Percentiles rank a stretch among this genome's conserved stretches.
Conservation (phyloP, 2,888 invertebrate genomes). For the Agrotis ipsilon region DNA sequence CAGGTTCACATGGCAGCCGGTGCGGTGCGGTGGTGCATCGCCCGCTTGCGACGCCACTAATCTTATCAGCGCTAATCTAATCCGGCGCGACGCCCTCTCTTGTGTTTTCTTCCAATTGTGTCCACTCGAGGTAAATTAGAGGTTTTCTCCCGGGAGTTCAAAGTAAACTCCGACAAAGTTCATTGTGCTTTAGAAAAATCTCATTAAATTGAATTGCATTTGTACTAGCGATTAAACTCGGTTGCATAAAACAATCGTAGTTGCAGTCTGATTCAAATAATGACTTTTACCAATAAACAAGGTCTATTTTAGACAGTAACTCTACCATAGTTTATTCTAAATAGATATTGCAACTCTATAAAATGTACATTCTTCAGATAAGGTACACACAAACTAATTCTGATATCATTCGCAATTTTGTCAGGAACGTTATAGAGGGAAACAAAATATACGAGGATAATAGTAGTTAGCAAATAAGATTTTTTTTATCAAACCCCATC, state of each 20-base stretch:
- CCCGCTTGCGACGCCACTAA: slow-evolving; percentile 81
- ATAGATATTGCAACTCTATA: slow-evolving; percentile 6
- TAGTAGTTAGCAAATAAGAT: slow-evolving; percentile 44
- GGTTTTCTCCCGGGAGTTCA: slow-evolving; percentile 84
- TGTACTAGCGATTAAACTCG: slow-evolving; percentile 52
- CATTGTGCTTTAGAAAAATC: slow-evolving; percentile 76
- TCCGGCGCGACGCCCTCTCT: slow-evolving; percentile 87
- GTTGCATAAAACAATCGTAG: slow-evolving; percentile 36
- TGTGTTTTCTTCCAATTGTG: slow-evolving; percentile 90
- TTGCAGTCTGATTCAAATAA: slow-evolving; percentile 28
- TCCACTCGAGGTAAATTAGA: slow-evolving; percentile 90
- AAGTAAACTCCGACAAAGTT: slow-evolving; percentile 79
- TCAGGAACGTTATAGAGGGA: slow-evolving; percentile 21
- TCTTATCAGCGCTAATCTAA: slow-evolving; percentile 90
- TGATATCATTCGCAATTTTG: slow-evolving; percentile 20
- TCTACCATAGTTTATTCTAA: slow-evolving; percentile 16
- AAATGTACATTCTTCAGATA: slow-evolving; percentile 8
- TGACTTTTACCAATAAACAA: slow-evolving; percentile 26
- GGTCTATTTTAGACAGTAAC: slow-evolving; percentile 4
- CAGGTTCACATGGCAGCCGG: slow-evolving; percentile 79
- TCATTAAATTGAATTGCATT: slow-evolving; percentile 67
- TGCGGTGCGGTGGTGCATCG: slow-evolving; percentile 66
- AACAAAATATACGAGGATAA: slow-evolving; percentile 44
- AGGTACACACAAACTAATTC: slow-evolving; percentile 12
- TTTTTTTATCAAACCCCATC: slow-evolving; percentile 47